Percentiles rank a stretch among this genome's conserved stretches.
phyloP scores from a whole-genome alignment of 2,797 vertebrate species.

The Anomalospiza imberbis region DNA sequence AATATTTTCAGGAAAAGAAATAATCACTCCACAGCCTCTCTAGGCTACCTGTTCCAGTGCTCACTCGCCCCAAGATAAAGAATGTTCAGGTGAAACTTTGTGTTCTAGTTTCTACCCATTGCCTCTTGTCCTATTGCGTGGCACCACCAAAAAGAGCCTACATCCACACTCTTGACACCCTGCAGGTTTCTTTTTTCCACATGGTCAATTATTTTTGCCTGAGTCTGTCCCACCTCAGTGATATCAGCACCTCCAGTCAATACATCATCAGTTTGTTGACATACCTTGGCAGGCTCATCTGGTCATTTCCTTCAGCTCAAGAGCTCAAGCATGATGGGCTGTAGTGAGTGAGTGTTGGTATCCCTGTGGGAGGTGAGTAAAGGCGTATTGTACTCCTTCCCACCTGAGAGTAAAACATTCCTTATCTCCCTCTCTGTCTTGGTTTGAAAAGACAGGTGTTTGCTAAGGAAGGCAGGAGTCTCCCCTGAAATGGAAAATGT shows the following conservation, averaged over 20 bases:
- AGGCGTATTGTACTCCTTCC: accelerated
- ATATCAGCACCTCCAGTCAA: neutral
- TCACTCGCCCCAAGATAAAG: neutral
- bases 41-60: neutral
- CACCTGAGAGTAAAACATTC: neutral
- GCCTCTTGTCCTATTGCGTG: neutral
- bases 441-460: too few relatives aligned
- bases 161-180: neutral
- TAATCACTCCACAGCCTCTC: neutral
- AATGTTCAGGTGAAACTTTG: neutral
- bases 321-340: accelerated
- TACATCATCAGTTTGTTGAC: neutral
- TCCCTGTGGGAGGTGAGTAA: too few relatives aligned
- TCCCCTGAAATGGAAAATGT: too few relatives aligned
- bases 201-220: neutral
- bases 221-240: neutral
- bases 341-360: neutral
- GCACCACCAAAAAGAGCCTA: neutral
- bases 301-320: neutral
- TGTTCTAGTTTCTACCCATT: neutral
- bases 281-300: too few relatives aligned
- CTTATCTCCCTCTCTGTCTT: neutral
- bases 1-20: neutral
- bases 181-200: neutral
- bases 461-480: too few relatives aligned